Percentiles rank a stretch among this genome's conserved stretches.
Evolutionary conservation across 1,140 invertebrate genomes (phyloP).

Genomic region (Bombus soroeensis): DNA sequence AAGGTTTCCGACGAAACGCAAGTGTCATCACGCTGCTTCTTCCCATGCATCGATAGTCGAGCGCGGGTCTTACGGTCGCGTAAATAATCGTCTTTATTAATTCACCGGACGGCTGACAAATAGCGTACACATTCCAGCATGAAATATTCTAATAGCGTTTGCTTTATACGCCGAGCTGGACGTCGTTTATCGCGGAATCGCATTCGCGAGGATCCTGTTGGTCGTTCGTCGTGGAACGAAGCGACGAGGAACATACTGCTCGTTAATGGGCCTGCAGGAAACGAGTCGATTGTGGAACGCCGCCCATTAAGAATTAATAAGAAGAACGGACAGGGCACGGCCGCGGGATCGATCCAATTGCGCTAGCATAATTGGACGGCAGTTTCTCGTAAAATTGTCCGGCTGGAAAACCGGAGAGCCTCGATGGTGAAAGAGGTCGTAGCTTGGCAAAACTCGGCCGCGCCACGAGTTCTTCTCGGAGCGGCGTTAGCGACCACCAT

Average conservation of each 20-base stretch:
- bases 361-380: conserved; percentile 59
- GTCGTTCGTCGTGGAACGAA: neutral
- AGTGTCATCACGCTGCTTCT: neutral
- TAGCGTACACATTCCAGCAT: neutral
- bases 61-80: neutral
- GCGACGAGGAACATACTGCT: neutral
- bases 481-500: conserved; percentile 79
- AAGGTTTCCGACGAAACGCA: neutral
- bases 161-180: conserved; percentile 1
- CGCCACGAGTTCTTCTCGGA: conserved; percentile 58
- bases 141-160: conserved; percentile 45
- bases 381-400: conserved; percentile 59
- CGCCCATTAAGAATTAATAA: conserved; percentile 63
- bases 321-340: conserved; percentile 13
- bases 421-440: neutral
- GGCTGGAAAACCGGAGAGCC: conserved; percentile 48
- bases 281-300: conserved; percentile 34
- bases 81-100: conserved; percentile 51
- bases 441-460: conserved; percentile 55
- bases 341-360: conserved; percentile 39
- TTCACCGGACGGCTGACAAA: conserved; percentile 29
- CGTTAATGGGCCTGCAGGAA: conserved; percentile 33
- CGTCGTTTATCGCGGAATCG: conserved; percentile 51
- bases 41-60: neutral
- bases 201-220: neutral